A percentile compares a stretch with the other conserved stretches of the same genome.
Evolutionary conservation across 35 echinoderm and acorn worm genomes (phyloP).

Genomic region (Diadema setosum): DNA sequence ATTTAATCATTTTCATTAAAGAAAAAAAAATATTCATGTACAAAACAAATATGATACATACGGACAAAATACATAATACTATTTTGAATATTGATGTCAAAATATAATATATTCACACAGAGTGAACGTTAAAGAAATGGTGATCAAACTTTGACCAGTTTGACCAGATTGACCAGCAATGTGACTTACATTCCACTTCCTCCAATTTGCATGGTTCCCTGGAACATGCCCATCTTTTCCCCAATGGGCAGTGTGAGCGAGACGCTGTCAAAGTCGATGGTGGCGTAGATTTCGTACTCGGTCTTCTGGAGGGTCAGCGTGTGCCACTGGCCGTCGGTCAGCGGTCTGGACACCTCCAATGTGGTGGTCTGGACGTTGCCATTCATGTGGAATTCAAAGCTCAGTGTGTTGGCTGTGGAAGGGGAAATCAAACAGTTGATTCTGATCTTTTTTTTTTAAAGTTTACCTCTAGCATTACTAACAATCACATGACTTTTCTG

Average conservation of each 20-base stretch:
- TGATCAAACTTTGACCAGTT: no score
- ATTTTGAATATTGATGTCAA: no score
- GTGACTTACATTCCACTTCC: background rate
- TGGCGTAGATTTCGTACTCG: background rate
- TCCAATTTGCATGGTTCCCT: background rate
- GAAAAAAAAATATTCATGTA: no score
- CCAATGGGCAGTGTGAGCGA: background rate
- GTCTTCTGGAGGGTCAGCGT: conserved; percentile 4
- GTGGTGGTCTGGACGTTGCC: background rate
- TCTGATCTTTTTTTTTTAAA: background rate
- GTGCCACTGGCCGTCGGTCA: background rate
- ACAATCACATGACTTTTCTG: no score
- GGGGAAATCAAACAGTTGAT: background rate
- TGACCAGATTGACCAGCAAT: no score
- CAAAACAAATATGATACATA: no score
- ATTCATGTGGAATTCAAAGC: background rate
- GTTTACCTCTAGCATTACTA: no score
- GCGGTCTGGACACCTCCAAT: background rate
- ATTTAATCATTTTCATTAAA: no score
- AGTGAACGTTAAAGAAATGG: no score
- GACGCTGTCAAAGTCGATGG: conserved; percentile 1
- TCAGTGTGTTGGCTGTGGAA: background rate
- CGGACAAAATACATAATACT: no score
- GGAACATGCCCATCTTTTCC: background rate
- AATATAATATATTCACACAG: no score